Evolutionary conservation across 2,888 invertebrate genomes (phyloP).

Genomic region (Drosophila meridiana): DNA sequence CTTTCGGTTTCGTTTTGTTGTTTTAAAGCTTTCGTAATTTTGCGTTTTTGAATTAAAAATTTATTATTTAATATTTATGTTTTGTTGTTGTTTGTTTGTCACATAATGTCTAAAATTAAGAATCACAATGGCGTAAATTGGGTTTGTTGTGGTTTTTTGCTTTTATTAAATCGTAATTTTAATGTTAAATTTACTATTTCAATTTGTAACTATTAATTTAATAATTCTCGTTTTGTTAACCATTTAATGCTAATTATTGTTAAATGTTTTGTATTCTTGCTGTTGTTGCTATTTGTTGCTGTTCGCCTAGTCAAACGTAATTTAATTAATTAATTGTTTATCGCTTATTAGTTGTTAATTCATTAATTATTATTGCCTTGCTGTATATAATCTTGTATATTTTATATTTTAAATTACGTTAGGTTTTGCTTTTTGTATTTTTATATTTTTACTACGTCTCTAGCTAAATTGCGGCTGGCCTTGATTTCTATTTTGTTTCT

Average conservation of each 20-base stretch:
- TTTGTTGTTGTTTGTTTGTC: slow-evolving; percentile 11
- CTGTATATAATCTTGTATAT: slow-evolving; percentile 52
- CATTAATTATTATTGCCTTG: slow-evolving; percentile 71
- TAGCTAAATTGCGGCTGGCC: slow-evolving; percentile 56
- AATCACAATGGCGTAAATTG: slow-evolving; percentile 84
- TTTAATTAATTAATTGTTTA: slow-evolving; percentile 24
- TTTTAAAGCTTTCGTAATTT: slow-evolving; percentile 43
- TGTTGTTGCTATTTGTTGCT: slow-evolving; percentile 25
- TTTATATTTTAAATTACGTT: slow-evolving; percentile 20
- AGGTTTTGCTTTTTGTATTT: slow-evolving; percentile 17
- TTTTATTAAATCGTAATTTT: slow-evolving; percentile 11
- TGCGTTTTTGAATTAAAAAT: slow-evolving; percentile 17
- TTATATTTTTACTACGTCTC: slow-evolving; percentile 37
- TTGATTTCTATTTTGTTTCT: slow-evolving; percentile 22
- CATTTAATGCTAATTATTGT: slow-evolving; percentile 75
- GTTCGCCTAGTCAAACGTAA: slow-evolving; percentile 38
- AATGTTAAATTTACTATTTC: slow-evolving; percentile 28
- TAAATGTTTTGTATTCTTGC: slow-evolving; percentile 58
- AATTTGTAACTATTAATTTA: slow-evolving; percentile 24
- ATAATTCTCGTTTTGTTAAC: slow-evolving; percentile 47
- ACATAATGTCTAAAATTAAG: slow-evolving; percentile 81
- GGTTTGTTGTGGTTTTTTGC: slow-evolving; percentile 18
- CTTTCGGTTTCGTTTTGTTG: slow-evolving; percentile 14
- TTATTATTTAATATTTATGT: slow-evolving; percentile 23
- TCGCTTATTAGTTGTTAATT: slow-evolving; percentile 37